phyloP scores from a whole-genome alignment of 2,797 vertebrate species.

The Vireo griseus region DNA sequence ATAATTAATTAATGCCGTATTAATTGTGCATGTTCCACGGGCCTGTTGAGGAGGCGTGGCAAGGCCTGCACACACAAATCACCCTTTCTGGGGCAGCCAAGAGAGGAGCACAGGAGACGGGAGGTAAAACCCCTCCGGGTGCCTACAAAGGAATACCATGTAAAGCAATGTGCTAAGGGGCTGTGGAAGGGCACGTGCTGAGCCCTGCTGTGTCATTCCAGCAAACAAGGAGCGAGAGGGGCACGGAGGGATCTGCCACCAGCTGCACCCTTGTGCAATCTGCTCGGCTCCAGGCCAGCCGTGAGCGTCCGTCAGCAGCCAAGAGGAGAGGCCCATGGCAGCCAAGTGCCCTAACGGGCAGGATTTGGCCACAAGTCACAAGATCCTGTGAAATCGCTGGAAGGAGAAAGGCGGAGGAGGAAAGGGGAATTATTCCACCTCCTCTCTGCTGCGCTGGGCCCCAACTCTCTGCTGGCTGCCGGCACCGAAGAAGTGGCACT shows the following conservation, averaged over 20 bases:
- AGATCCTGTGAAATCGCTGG: not conserved
- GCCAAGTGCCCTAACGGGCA: not conserved
- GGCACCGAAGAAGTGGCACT: not conserved
- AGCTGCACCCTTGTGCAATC: conserved; percentile 22
- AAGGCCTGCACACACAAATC: not conserved
- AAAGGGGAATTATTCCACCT: not conserved
- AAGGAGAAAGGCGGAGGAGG: not conserved
- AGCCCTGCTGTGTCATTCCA: not conserved
- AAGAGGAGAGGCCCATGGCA: not conserved
- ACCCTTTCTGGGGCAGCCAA: not conserved
- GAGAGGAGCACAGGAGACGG: not conserved
- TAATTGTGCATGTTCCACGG: conserved; percentile 62
- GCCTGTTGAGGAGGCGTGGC: not conserved
- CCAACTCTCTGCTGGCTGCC: not conserved
- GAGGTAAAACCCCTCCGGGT: not conserved
- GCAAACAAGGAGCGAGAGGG: fast-evolving
- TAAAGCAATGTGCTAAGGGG: not conserved
- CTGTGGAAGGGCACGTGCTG: fast-evolving
- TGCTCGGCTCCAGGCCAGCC: not conserved
- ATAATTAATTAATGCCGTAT: conserved; percentile 69
- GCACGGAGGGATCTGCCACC: not conserved
- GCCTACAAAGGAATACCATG: not conserved
- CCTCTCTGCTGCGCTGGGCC: not conserved
- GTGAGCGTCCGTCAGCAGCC: not conserved
- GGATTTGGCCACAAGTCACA: not conserved